Evolutionary conservation across 2,797 vertebrate genomes (phyloP), one percentile per base, ranked within the genome.

Genomic region (Heterohyrax brucei): DNA sequence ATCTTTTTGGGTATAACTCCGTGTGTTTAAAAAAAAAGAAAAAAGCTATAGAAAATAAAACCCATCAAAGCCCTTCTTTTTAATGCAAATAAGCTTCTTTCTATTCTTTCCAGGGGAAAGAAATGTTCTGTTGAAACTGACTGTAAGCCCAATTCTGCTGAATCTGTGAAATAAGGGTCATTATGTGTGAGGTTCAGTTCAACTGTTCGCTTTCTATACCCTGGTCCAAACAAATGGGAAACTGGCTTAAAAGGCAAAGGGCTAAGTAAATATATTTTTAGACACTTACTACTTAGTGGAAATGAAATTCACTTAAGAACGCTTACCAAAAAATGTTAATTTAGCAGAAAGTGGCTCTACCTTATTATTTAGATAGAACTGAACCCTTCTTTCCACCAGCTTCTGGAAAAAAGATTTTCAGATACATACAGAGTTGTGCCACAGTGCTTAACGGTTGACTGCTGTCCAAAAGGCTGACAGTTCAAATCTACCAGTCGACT

Each of bases 71-170:
- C 12, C 10, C 95, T 92, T 62, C 87, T 96, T 97, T 97, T 68
- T 95, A 72, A 96, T 96, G 95, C 78, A 96, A 97, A 96, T 98
- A 75, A 93, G 10, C 21, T 88, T 83, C 68, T 92, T 97, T 85
- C 16, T 96, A 39, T 89, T 96, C 62, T 96, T 94, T 88, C 50
- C 76, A 28, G 28, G 76, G 46, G 73, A 95, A 95, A 94, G n/a
- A 91, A 95, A 72, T n/a, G 59, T 86, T 97, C 46, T 59, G 14
- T 33, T 85, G 61, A 95, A 96, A 94, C 21, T 82, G 22, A 94
- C 61, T 87, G 46, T 82, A 89, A 78, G 26, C 56, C 61, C 50
- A 59, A 73, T 93, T 96, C 80, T 56, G 48, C 86, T 72, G 80
- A 92, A 66, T 87, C 62, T 92, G 53, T 59, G 39, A 83, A 91